phyloP scores from a whole-genome alignment of 1,140 invertebrate genomes.

The Anoplolepis gracilipes region DNA sequence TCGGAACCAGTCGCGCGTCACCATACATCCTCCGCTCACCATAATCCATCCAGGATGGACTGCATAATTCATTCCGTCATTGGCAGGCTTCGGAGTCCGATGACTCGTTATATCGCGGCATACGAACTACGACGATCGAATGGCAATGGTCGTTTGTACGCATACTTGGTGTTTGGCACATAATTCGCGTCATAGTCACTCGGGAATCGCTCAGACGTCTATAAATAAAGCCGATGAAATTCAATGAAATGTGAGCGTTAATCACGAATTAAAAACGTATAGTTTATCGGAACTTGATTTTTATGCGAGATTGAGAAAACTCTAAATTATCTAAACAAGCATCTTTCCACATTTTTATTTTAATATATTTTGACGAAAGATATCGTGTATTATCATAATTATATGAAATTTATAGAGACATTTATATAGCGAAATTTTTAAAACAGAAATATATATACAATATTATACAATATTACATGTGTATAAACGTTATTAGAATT shows the following conservation, averaged over 20 bases:
- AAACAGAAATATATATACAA: not conserved
- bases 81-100: conserved; percentile 67
- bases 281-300: not conserved
- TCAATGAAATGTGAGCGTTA: not conserved
- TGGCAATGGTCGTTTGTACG: conserved; percentile 65
- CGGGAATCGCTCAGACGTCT: not conserved
- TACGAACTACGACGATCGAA: conserved; percentile 66
- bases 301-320: not conserved
- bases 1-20: conserved; percentile 63
- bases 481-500: not conserved
- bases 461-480: too few species aligned
- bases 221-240: conserved; percentile 15
- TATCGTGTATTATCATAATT: not conserved
- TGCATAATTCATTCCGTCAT: conserved; percentile 76
- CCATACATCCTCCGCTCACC: conserved; percentile 68
- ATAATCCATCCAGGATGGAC: conserved; percentile 71
- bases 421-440: not conserved
- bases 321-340: not conserved
- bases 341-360: not conserved
- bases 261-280: not conserved
- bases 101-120: conserved; percentile 68
- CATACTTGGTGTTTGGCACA: conserved; percentile 67
- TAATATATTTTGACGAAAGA: not conserved
- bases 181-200: conserved; percentile 57
- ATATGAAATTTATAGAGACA: not conserved